Evolutionary conservation across 2,113 vertebrate species (phyloP), one percentile per base, ranked within the genome.

Genomic region (Actenoides hombroni): DNA sequence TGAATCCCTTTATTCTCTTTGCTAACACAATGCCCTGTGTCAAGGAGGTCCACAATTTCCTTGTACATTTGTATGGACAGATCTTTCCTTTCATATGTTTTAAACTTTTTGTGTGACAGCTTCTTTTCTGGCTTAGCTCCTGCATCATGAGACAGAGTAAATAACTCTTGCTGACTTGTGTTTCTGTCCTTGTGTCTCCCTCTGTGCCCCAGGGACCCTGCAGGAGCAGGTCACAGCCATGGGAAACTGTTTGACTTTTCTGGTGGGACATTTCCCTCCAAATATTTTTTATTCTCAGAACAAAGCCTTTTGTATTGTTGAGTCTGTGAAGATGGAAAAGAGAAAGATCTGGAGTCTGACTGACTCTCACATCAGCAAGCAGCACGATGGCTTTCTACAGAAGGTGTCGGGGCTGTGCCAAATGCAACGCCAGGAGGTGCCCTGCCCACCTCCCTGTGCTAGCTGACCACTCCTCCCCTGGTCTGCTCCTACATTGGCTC

Each of bases 311-410:
- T 21, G 31, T 37, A 13, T 8, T 35, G 13, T 19, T 53, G 53
- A 31, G 10, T 37, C 40, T 16, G 56, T 44, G 74, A 49, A 90
- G 67, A n/a, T 6, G 65, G 37, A 8, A 11, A 12, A 33, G 31
- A 25, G 54, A 20, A 10, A 2, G 4, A 13, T 16, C 61, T 37
- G 1, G 0, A 13, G 8, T 18, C 67, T 40, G 44, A 35, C 29
- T n/a, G 11, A 18, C 5, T 29, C 7, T 37, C 14, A 6, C 54
- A 53, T 7, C 25, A 5, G 40, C 40, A 18, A 40, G 67, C n/a
- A 31, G 39, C 40, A 8, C 0, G 5, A 4, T 5, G 4, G 20
- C 7, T 37, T n/a, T 33, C 40, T 29, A 5, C 2, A 2, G 46
- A 42, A 39, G 37, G 9, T 10, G 4, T 37, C 10, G 1, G 11